Evolutionary conservation across 2,797 vertebrate species (phyloP).

Genomic region (Syncerus caffer): DNA sequence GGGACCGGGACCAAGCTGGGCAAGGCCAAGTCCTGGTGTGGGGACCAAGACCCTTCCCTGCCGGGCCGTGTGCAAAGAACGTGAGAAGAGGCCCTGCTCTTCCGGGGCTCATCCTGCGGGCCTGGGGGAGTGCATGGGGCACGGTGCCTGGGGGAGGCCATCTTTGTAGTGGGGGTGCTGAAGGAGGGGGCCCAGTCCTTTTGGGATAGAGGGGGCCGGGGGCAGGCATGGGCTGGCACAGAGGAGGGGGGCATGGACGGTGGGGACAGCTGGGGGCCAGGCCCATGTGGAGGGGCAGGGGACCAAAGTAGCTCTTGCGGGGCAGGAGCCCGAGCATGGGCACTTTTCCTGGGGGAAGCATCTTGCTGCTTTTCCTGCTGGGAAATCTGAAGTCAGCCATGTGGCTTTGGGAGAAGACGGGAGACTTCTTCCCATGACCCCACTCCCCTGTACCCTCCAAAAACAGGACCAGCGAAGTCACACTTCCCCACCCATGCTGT

Average conservation of each 20-base stretch:
- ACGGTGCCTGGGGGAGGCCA: not conserved
- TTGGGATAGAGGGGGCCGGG: accelerated
- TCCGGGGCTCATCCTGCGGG: not conserved
- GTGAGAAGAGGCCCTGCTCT: not conserved
- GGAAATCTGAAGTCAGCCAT: not conserved
- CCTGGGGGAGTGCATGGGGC: not conserved
- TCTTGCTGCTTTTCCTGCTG: not conserved
- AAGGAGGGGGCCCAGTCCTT: not conserved
- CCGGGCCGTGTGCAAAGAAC: accelerated
- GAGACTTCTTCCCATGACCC: not conserved
- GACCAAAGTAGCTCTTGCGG: no score
- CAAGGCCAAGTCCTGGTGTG: not conserved
- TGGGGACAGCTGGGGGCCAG: not conserved
- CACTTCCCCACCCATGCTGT: accelerated
- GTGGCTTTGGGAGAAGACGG: not conserved
- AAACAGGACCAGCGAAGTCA: not conserved
- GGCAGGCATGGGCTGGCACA: not conserved
- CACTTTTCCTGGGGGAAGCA: not conserved
- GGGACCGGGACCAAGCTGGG: not conserved
- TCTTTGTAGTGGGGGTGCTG: not conserved
- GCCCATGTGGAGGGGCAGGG: not conserved
- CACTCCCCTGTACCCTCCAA: not conserved
- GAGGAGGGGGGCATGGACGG: not conserved
- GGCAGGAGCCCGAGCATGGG: not conserved
- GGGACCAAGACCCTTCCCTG: not conserved